Base-by-base conservation (phyloP, 2,113 vertebrate genomes). In the Cyprinus carpio region DNA sequence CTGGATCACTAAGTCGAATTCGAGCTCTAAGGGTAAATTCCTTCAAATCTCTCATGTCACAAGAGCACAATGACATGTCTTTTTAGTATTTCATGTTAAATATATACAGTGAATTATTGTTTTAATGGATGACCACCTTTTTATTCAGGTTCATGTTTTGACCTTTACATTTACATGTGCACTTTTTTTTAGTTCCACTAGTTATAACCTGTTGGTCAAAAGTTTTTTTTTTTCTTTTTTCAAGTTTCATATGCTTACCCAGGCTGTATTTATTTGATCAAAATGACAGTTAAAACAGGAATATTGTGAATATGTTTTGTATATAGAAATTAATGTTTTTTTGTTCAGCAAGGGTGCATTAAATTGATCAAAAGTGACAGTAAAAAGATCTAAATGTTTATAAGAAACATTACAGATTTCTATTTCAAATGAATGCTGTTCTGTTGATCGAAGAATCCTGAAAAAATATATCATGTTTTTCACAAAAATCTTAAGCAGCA, bases 1-100 rank as follows among this genome's bases (percentile, higher is more conserved):
- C 92, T 0, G 93, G 93, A 12, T 93, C 93, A 0, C 60, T 92
- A 9, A 85, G 88, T 29, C 90, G 93, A 16, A 92, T 94, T 71
- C 91, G 91, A 27, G 86, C 85, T 34, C 60, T 94, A 7, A 91
- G 91, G 92, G 93, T 94, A 89, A 85, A 20, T 34, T 72, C 2
- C 37, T 49, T 29, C 6, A 67, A 10, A 37, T 37, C 4, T 64
- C 13, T 37, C 40, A 31, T 27, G 25, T 64, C 11, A 25, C 16
- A 23, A 37, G n/a, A 11, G 3, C 27, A 37, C 1, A 34, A 34
- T 37, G 37, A 37, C 6, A 37, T 6, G 37, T 37, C 37, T 37
- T 37, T 37, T 37, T 37, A 6, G 5, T 37, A 1, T 37, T 37
- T 37, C 5, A 16, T 67, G 27, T 29, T 16, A 74, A n/a, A n/a